Conservation (phyloP, 2,797 vertebrate species). For the Enteromius anoplus region DNA sequence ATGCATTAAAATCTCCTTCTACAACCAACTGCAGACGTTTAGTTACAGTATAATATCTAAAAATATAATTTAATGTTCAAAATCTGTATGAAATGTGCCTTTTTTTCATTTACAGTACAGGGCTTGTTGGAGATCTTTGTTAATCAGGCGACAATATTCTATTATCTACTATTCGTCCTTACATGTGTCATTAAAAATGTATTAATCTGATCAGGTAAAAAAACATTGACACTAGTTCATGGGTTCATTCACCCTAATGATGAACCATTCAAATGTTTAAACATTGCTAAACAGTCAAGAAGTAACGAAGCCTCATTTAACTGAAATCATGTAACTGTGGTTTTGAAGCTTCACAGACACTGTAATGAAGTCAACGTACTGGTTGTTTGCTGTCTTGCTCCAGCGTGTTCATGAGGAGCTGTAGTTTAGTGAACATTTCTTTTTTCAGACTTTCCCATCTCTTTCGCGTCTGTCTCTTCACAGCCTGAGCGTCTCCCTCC, state of each 20-base stretch:
- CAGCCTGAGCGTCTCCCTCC: conserved; percentile 76
- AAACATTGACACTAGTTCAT: background rate
- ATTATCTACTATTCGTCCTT: background rate
- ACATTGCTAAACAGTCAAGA: background rate
- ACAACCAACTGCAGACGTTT: background rate
- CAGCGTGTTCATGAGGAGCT: conserved; percentile 85
- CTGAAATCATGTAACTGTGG: background rate
- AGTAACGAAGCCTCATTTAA: background rate
- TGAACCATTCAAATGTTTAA: background rate
- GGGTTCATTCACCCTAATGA: background rate
- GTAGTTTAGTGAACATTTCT: conserved; percentile 88
- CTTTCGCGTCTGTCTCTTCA: conserved; percentile 84
- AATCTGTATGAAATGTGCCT: background rate
- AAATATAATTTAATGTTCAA: background rate
- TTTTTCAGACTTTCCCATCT: conserved; percentile 92
- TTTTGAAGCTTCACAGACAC: background rate
- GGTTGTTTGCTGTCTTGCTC: conserved; percentile 87
- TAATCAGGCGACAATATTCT: too few relatives aligned
- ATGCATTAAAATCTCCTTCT: background rate
- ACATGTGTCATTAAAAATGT: background rate
- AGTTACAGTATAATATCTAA: background rate
- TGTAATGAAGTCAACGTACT: conserved; percentile 71
- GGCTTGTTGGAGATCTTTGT: background rate
- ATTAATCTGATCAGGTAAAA: background rate
- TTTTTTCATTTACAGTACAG: background rate